These are phyloP conservation scores for Formica exsecta DNA, from an alignment of 1,140 invertebrate species.

Conservation along the genomic window DNA sequence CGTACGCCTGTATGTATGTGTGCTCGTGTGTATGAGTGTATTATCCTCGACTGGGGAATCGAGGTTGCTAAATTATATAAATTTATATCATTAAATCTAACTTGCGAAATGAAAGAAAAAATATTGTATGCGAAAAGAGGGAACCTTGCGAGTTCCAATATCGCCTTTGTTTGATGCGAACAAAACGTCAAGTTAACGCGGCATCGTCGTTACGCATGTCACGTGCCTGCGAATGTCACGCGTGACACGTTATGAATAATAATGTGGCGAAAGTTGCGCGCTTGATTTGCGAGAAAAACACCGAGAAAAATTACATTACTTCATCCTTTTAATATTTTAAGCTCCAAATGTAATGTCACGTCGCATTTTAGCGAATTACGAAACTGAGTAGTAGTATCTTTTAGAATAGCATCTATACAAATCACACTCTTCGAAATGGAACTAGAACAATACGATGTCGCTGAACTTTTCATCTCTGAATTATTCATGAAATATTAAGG, in stretches of 20 bases:
- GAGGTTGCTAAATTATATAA: not conserved
- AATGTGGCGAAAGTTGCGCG: too few species aligned
- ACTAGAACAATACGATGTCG: not conserved
- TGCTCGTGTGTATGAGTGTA: not conserved
- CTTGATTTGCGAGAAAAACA: not conserved
- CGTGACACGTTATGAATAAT: not conserved
- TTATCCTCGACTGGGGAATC: not conserved
- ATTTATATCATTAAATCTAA: not conserved
- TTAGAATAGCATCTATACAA: not conserved
- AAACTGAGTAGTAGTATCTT: not conserved
- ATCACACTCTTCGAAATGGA: not conserved
- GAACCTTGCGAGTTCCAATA: not conserved
- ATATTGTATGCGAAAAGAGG: not conserved
- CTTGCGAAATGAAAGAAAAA: not conserved
- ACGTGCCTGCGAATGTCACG: not conserved
- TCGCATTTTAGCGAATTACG: not conserved
- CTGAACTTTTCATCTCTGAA: slow-evolving; percentile 18
- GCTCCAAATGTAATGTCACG: not conserved
- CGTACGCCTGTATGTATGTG: slow-evolving; percentile 41
- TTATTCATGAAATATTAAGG: slow-evolving; percentile 23
- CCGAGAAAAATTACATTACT: not conserved
- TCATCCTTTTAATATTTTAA: slow-evolving; percentile 1
- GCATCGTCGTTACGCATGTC: not conserved
- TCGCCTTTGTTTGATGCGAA: not conserved
- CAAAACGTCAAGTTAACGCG: not conserved